These are phyloP conservation scores for Tyrophagus putrescentiae DNA, from an alignment of 1,140 invertebrate genomes.

Conservation along the genomic window DNA sequence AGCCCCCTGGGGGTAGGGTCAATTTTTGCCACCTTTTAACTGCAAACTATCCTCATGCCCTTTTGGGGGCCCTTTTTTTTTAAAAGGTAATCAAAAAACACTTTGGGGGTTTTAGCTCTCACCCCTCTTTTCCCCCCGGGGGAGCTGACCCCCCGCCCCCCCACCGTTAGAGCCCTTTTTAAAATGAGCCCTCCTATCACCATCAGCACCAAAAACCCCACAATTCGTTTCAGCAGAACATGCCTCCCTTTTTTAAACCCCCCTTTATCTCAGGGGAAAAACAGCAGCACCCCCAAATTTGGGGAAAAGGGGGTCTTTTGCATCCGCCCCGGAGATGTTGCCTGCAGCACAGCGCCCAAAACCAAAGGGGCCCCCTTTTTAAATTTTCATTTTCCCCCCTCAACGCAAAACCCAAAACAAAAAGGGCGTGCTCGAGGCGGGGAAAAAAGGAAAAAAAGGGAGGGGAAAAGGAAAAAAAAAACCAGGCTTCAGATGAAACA, in stretches of 20 bases:
- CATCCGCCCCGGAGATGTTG: too few species aligned
- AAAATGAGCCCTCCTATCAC: too few species aligned
- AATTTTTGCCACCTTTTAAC: too few species aligned
- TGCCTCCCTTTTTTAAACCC: neutral
- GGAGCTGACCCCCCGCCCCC: neutral
- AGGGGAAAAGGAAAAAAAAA: neutral
- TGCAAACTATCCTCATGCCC: too few species aligned
- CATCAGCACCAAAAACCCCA: too few species aligned
- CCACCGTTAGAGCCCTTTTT: neutral
- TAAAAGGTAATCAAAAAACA: too few species aligned
- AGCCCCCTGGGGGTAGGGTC: too few species aligned
- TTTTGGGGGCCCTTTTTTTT: too few species aligned
- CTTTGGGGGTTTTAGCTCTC: too few species aligned
- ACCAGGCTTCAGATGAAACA: neutral
- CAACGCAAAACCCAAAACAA: slow-evolving; percentile 3
- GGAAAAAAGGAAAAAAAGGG: neutral
- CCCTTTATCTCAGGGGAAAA: neutral
- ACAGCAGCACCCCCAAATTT: neutral
- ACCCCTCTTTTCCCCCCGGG: neutral
- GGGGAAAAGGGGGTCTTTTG: too few species aligned
- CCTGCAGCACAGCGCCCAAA: too few species aligned
- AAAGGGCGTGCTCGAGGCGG: neutral
- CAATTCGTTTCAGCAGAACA: neutral
- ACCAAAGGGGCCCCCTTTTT: neutral
- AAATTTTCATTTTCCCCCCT: neutral